Evolutionary conservation across 30 jellyfish, hydroid and myxozoan genomes (phyloP).

Genomic region (Turritopsis rubra): DNA sequence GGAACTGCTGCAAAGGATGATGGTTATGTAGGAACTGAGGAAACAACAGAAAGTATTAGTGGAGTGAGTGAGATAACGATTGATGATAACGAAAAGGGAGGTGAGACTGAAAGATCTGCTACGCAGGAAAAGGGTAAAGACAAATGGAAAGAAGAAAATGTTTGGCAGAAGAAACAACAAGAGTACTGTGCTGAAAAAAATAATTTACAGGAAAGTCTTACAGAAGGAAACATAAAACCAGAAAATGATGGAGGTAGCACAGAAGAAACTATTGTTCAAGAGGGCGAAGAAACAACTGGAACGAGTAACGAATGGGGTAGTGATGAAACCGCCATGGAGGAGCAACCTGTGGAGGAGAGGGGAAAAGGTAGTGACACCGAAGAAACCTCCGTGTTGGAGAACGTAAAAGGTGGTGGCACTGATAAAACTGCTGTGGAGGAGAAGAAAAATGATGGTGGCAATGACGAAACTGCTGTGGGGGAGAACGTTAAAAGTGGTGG

Average conservation of each 20-base stretch:
- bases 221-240: background rate
- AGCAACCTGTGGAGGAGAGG: background rate
- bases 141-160: background rate
- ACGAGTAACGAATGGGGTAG: background rate
- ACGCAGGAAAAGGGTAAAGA: background rate
- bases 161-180: background rate
- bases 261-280: too few species aligned
- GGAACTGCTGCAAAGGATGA: background rate
- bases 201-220: background rate
- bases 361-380: background rate
- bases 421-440: background rate
- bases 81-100: background rate
- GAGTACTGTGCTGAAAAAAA: background rate
- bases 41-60: too few species aligned
- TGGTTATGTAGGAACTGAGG: too few species aligned
- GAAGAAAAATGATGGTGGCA: background rate
- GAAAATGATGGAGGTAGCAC: too few species aligned
- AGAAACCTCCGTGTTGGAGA: background rate
- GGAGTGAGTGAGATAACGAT: background rate
- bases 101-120: background rate
- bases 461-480: background rate
- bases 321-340: background rate
- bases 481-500: background rate
- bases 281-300: background rate
- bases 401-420: background rate